phyloP scores from a whole-genome alignment of 2,797 vertebrate species.

The Xenops minutus region DNA sequence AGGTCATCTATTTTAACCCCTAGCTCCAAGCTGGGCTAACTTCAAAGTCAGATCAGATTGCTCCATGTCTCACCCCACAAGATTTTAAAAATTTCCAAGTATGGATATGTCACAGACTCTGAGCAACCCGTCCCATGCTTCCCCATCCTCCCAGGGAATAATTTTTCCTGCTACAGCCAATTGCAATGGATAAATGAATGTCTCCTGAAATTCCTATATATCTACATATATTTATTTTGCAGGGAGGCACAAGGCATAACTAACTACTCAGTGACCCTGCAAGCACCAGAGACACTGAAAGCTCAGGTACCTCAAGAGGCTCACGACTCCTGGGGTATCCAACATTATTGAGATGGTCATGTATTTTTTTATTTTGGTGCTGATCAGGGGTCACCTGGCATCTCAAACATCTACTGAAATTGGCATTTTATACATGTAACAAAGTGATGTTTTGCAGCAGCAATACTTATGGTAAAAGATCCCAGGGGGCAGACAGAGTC shows the following conservation, averaged over 20 bases:
- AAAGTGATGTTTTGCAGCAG: not conserved
- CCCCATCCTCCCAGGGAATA: not conserved
- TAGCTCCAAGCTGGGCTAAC: not conserved
- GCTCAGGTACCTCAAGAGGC: not conserved
- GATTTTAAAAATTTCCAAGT: not conserved
- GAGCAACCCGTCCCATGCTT: not conserved
- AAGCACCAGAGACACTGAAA: not conserved
- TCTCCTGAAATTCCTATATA: not conserved
- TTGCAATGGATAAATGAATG: not conserved
- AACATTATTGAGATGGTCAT: not conserved
- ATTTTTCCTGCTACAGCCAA: not conserved
- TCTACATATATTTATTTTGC: not conserved
- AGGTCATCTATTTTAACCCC: conserved; percentile 22
- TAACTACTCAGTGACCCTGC: not conserved
- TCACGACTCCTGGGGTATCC: fast-evolving
- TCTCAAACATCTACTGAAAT: not conserved
- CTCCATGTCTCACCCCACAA: not conserved
- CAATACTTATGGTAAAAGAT: not conserved
- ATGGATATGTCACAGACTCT: not conserved
- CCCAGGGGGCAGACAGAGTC: not conserved
- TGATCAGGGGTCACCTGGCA: not conserved
- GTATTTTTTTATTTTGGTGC: too few species aligned
- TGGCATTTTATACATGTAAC: fast-evolving
- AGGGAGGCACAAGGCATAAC: not conserved
- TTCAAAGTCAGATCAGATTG: not conserved